phyloP scores from a whole-genome alignment of 2,113 vertebrate genomes.

The Pedetes capensis region DNA sequence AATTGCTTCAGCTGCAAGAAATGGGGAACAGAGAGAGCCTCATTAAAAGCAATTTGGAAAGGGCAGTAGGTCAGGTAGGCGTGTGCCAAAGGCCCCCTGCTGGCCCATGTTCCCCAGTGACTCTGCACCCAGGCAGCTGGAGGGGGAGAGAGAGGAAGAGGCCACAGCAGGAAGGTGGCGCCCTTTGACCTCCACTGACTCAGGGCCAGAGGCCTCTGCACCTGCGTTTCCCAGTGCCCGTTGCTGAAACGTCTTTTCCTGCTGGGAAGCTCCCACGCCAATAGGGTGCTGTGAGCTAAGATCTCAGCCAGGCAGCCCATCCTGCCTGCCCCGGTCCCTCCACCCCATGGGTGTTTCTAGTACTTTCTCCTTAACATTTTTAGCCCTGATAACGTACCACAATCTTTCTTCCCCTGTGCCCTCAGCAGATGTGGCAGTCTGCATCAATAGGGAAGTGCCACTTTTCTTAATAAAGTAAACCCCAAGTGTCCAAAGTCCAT shows the following conservation, averaged over 20 bases:
- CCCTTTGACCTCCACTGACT: fast-evolving
- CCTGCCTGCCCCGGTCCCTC: too few relatives aligned
- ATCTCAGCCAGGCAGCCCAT: not conserved
- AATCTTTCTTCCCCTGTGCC: not conserved
- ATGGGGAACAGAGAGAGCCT: slow-evolving; percentile 79
- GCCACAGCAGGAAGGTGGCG: fast-evolving
- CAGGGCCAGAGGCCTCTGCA: not conserved
- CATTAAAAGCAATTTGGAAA: slow-evolving; percentile 71
- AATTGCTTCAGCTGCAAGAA: slow-evolving; percentile 81
- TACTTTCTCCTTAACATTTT: not conserved
- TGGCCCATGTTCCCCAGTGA: fast-evolving
- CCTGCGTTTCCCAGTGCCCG: not conserved
- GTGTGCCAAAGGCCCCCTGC: not conserved
- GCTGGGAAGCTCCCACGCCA: not conserved
- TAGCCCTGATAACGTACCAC: not conserved
- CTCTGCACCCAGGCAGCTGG: not conserved
- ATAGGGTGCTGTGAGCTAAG: not conserved
- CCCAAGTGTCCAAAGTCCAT: not conserved
- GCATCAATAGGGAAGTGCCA: not conserved
- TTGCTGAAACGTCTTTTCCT: not conserved
- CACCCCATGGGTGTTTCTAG: not conserved
- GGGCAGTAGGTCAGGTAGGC: slow-evolving; percentile 79
- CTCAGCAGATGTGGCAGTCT: not conserved
- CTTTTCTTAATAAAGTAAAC: not conserved
- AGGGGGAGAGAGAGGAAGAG: not conserved